Percentiles rank a stretch among this genome's conserved stretches.
phyloP scores from a whole-genome alignment of 2,888 invertebrate genomes.

The Orchestes rusci region DNA sequence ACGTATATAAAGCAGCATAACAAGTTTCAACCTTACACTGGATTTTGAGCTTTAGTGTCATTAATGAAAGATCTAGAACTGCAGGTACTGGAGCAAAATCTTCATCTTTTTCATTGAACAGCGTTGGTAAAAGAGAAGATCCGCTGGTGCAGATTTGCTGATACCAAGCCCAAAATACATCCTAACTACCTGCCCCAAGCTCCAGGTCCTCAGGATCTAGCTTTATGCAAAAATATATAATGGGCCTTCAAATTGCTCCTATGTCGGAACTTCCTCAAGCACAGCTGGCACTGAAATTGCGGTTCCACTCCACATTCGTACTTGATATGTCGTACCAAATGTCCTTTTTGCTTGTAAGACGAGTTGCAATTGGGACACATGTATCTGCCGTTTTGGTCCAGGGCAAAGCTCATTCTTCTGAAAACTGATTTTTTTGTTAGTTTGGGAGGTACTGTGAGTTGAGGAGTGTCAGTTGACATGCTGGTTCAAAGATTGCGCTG shows the following conservation, averaged over 20 bases:
- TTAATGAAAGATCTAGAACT: too few species aligned
- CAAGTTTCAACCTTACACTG: too few species aligned
- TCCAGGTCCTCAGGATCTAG: background rate
- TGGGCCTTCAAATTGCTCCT: constrained; percentile 48
- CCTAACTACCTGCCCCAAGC: background rate
- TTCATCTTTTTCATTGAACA: too few species aligned
- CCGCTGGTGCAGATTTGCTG: too few species aligned
- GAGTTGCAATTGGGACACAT: constrained; percentile 33
- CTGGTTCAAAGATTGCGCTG: too few species aligned
- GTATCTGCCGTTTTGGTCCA: constrained; percentile 33
- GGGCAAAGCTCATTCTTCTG: constrained; percentile 34
- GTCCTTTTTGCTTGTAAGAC: constrained; percentile 36
- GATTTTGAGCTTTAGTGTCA: too few species aligned
- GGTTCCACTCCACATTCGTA: constrained; percentile 40
- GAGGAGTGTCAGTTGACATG: too few species aligned
- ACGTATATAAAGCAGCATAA: too few species aligned
- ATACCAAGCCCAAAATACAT: too few species aligned
- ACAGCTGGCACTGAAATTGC: constrained; percentile 46
- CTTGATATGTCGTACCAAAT: constrained; percentile 36
- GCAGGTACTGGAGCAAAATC: too few species aligned
- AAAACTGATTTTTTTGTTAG: constrained; percentile 26
- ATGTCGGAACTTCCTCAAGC: constrained; percentile 43
- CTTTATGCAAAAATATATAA: constrained; percentile 38
- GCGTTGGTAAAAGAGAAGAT: background rate
- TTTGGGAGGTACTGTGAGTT: too few species aligned